Percentiles rank a stretch among this genome's conserved stretches.
Conservation (phyloP, 2,888 invertebrate genomes). For the Spilosoma lubricipeda region DNA sequence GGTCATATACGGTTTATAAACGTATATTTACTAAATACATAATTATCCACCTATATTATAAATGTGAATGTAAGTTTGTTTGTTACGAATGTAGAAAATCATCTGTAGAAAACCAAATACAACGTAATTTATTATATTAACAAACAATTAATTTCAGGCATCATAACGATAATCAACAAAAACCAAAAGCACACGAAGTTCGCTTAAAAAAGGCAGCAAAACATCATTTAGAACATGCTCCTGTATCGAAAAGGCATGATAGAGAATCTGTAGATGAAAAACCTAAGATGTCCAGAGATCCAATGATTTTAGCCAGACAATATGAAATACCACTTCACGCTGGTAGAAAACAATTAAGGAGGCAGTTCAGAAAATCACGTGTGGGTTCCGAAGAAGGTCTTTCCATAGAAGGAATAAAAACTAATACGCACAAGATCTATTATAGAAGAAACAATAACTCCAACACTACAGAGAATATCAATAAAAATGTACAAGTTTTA, state of each 20-base stretch:
- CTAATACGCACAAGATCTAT: neutral
- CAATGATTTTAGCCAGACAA: slow-evolving; percentile 6
- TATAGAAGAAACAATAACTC: neutral
- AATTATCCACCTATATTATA: too few species aligned
- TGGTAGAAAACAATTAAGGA: neutral
- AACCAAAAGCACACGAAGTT: neutral
- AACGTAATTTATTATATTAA: neutral
- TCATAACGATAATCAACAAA: neutral
- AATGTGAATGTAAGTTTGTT: too few species aligned
- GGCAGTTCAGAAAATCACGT: neutral
- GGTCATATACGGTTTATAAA: too few species aligned
- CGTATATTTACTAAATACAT: too few species aligned
- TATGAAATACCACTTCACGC: neutral
- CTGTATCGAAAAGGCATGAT: neutral
- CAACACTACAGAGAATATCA: neutral
- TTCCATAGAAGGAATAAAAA: slow-evolving; percentile 1
- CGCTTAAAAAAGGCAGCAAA: neutral
- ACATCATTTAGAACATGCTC: neutral
- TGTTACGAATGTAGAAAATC: neutral
- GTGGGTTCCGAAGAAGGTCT: slow-evolving; percentile 4
- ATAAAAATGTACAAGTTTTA: neutral
- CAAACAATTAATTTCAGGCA: neutral
- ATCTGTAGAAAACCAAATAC: neutral
- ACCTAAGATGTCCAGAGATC: neutral
- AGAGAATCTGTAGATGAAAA: neutral